Evolutionary conservation across 2,113 vertebrate genomes (phyloP), one percentile per base, ranked within the genome.

Genomic region (Bos javanicus): DNA sequence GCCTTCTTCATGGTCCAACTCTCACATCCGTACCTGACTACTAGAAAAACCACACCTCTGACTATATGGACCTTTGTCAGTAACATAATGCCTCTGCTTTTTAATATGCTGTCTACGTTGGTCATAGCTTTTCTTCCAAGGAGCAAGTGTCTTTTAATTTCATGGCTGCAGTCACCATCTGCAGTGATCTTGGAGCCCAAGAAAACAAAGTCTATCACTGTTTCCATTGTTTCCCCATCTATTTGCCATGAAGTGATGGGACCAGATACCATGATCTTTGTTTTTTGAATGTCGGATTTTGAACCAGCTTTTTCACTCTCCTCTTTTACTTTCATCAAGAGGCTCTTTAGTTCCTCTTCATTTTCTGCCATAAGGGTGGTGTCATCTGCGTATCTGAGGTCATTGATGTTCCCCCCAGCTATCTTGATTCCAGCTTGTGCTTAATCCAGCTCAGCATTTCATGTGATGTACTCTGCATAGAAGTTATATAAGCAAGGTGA

Each of bases 381-480:
- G n/a, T 71, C 19, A 36, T 36, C n/a, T 36, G n/a, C 0, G 0
- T 36, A 23, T 36, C 2, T 71, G n/a, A 71, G 64, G n/a, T 36
- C 10, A 71, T 23, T 36, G 64, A 36, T 21, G 5, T 71, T 71
- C 36, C n/a, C 2, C 17, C n/a, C n/a, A 36, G n/a, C 17, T 36
- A 36, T 71, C 64, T 71, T 71, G n/a, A 71, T 36, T 23, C n/a
- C 4, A 71, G 4, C 64, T 71, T 71, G 4, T 71, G n/a, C 64
- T 71, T 71, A n/a, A 71, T 39, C n/a, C 67, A 71, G n/a, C 19
- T 21, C 67, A 36, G n/a, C n/a, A 36, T 39, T 71, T 71, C 67
- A 6, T 39, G n/a, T 39, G n/a, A 71, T 39, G n/a, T 39, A 71
- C 67, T 39, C n/a, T 39, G 67, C n/a, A 71, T 39, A 71, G 9